These are phyloP conservation scores for Pristionchus arcanus DNA, from an alignment of 2,888 invertebrate genomes.

Conservation along the genomic window DNA sequence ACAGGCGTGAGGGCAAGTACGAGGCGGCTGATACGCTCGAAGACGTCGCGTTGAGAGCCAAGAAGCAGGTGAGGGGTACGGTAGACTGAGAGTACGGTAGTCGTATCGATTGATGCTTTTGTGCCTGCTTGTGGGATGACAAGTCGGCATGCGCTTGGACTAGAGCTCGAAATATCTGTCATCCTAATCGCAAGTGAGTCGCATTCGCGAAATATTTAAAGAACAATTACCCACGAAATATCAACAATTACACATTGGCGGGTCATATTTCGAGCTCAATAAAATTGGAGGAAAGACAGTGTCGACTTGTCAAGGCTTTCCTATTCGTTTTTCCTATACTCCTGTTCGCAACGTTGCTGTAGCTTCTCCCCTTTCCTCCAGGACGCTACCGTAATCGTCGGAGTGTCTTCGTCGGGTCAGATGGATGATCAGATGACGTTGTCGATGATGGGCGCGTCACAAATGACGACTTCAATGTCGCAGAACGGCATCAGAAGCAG, in stretches of 20 bases:
- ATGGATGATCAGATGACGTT: constrained; percentile 40
- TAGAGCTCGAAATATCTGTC: too few relatives aligned
- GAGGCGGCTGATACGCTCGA: constrained; percentile 99
- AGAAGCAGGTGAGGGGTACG: constrained; percentile 87
- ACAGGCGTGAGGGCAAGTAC: constrained; percentile 98
- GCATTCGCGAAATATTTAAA: too few relatives aligned
- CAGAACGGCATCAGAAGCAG: constrained; percentile 63
- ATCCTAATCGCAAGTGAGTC: too few relatives aligned
- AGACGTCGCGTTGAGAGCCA: constrained; percentile 95
- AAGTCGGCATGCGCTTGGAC: neutral
- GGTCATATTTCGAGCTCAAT: too few relatives aligned
- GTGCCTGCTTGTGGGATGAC: neutral
- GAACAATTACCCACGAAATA: too few relatives aligned
- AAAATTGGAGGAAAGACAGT: too few relatives aligned
- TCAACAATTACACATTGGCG: too few relatives aligned
- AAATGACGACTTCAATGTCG: constrained; percentile 65
- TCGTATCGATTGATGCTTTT: neutral
- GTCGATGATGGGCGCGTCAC: constrained; percentile 47
- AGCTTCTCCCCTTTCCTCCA: neutral
- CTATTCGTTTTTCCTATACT: neutral
- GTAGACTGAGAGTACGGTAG: neutral
- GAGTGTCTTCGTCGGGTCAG: neutral
- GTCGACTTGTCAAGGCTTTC: neutral
- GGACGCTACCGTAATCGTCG: neutral
- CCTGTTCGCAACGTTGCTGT: neutral